These are phyloP conservation scores for Coelopa frigida DNA, from an alignment of 1,140 invertebrate species.

Conservation along the genomic window DNA sequence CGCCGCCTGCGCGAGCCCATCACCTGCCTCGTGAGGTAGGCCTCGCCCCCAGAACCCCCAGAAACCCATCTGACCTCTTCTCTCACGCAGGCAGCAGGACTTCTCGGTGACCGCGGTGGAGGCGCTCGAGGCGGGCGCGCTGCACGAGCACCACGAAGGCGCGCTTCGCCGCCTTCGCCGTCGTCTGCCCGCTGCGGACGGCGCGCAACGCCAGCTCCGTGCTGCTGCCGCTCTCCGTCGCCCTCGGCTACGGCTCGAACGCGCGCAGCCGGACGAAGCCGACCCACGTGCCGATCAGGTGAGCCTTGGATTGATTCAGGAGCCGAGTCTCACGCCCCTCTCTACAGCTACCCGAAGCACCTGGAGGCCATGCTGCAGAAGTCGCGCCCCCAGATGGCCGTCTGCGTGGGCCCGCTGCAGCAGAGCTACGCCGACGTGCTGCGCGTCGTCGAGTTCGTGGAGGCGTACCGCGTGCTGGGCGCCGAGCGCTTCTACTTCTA, in stretches of 20 bases:
- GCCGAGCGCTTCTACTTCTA: conserved; percentile 60
- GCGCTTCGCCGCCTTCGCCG: conserved; percentile 35
- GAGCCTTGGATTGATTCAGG: background rate
- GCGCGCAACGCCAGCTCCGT: conserved; percentile 7
- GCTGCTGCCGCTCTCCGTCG: conserved; percentile 29
- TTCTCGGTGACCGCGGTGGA: conserved; percentile 24
- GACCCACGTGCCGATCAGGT: conserved; percentile 36
- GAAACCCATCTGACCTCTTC: background rate
- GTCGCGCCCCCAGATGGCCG: conserved; percentile 44
- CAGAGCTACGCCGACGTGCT: conserved; percentile 50
- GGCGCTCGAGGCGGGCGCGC: conserved; percentile 26
- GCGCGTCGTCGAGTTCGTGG: conserved; percentile 59
- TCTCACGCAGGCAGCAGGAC: conserved; percentile 19
- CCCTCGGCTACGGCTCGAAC: conserved; percentile 30
- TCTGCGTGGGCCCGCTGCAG: conserved; percentile 61
- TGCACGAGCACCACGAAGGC: conserved; percentile 37
- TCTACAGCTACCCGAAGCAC: conserved; percentile 31
- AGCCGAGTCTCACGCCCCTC: background rate
- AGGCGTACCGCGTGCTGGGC: conserved; percentile 58
- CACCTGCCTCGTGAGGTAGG: conserved; percentile 29
- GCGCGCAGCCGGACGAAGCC: conserved; percentile 31
- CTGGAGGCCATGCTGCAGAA: conserved; percentile 26
- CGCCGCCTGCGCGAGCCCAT: conserved; percentile 21
- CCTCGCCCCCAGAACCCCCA: background rate
- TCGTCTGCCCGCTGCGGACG: conserved; percentile 33